Evolutionary conservation across 2,888 invertebrate species (phyloP), one percentile per base, ranked within the genome.

Genomic region (Phyllotreta cruciferae): DNA sequence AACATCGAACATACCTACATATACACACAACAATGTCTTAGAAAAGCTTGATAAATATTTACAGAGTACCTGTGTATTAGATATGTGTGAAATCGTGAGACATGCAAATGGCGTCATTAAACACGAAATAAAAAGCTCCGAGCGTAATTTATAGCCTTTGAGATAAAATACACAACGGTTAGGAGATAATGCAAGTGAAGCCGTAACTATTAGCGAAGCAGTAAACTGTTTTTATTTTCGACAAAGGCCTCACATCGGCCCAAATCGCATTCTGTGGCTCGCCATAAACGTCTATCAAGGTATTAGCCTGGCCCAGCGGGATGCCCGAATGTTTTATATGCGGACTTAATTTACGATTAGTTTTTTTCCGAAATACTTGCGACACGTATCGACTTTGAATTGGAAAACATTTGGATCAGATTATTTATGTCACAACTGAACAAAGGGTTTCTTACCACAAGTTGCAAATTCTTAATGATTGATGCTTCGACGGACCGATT

Each of bases 161-260:
- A 57, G 49, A 61, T 66, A 66, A 66, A 63, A 61, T 57, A 63
- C 54, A 66, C 61, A 66, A 63, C 54, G 61, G 56, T 56, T 61
- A 49, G 56, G 57, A 54, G 56, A 63, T 63, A 66, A 56, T 61
- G 61, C 55, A 63, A 74, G 74, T 73, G 71, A 70, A 73, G 75
- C 73, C 72, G 74, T 75, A 76, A 76, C 77, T 76, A 76, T 76
- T 76, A 76, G 75, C 75, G 74, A 72, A 74, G 76, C 75, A 75
- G 74, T 77, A 77, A 77, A 77, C 62, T 14, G 24, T 42, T 58
- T 49, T 50, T 41, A 34, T 58, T 13, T 34, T 14, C 35, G 34
- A 58, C 58, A 58, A 58, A 50, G 50, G n/a, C 58, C 13, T 24
- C 49, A 49, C 34, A 34, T 50, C 58, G 39, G 38, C 58, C 58